phyloP scores from a whole-genome alignment of 2,797 vertebrate genomes.

The Periophthalmus magnuspinnatus region DNA sequence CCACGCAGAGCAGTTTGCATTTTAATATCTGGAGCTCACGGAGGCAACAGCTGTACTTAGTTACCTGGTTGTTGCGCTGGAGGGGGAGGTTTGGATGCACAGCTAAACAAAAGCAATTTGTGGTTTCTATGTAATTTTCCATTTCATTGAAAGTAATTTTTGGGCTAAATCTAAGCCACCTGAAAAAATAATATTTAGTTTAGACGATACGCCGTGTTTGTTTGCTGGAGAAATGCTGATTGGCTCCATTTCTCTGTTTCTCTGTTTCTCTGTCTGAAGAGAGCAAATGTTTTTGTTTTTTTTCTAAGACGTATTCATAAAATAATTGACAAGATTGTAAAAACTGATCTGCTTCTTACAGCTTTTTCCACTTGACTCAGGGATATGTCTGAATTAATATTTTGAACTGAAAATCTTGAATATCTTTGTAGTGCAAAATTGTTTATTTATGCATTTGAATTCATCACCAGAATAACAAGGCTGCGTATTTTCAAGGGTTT shows the following conservation, averaged over 20 bases:
- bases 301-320: slow-evolving; percentile 74
- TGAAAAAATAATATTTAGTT: slow-evolving; percentile 51
- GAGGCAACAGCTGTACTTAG: slow-evolving; percentile 36
- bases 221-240: slow-evolving; percentile 71
- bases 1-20: slow-evolving; percentile 12
- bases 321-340: slow-evolving; percentile 80
- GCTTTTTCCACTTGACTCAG: slow-evolving; percentile 65
- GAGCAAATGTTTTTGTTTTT: slow-evolving; percentile 64
- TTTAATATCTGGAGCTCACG: slow-evolving; percentile 26
- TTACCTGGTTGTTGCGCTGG: slow-evolving; percentile 32
- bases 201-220: slow-evolving; percentile 51
- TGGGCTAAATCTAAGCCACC: slow-evolving; percentile 40
- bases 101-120: slow-evolving; percentile 34
- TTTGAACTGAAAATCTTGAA: slow-evolving; percentile 79
- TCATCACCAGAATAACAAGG: slow-evolving; percentile 79
- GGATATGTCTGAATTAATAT: slow-evolving; percentile 81
- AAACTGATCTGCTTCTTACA: slow-evolving; percentile 76
- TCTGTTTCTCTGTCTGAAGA: slow-evolving; percentile 67
- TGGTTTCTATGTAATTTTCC: slow-evolving; percentile 41
- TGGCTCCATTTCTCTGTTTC: slow-evolving; percentile 58
- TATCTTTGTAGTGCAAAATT: slow-evolving; percentile 78
- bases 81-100: slow-evolving; percentile 41
- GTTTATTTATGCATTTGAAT: slow-evolving; percentile 84
- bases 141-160: slow-evolving; percentile 39
- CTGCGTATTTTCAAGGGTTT: slow-evolving; percentile 73